phyloP scores from a whole-genome alignment of 2,888 invertebrate genomes.

The Acleris laterana region DNA sequence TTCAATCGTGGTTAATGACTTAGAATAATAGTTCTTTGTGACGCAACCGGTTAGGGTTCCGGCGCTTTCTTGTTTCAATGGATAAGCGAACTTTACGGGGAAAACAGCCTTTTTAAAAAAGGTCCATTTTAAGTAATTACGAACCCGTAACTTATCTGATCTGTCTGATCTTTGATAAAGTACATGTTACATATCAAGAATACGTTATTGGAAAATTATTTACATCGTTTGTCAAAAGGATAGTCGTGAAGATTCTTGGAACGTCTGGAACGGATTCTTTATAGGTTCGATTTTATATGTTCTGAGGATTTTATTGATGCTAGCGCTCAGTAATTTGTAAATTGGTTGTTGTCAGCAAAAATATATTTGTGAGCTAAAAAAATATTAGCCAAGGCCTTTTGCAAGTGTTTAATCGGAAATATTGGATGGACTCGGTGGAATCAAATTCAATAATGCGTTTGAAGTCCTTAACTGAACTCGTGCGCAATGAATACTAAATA shows the following conservation, averaged over 20 bases:
- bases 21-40: slow-evolving; percentile 34
- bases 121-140: slow-evolving; percentile 35
- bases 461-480: no score
- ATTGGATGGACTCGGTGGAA: no score
- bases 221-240: slow-evolving; percentile 4
- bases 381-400: no score
- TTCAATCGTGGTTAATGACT: slow-evolving; percentile 33
- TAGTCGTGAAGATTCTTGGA: not conserved
- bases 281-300: not conserved
- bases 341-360: no score
- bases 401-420: no score
- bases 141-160: slow-evolving; percentile 1
- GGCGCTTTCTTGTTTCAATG: slow-evolving; percentile 23
- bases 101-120: slow-evolving; percentile 35
- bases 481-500: no score
- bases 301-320: no score
- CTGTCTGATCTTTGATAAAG: not conserved
- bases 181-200: slow-evolving; percentile 3
- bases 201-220: slow-evolving; percentile 23
- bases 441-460: no score
- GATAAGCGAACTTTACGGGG: slow-evolving; percentile 27
- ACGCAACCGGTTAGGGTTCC: slow-evolving; percentile 14
- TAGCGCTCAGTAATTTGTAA: no score
- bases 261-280: not conserved
- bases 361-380: no score